Conservation (phyloP, 2,797 vertebrate genomes). For the Austrolebias charrua region DNA sequence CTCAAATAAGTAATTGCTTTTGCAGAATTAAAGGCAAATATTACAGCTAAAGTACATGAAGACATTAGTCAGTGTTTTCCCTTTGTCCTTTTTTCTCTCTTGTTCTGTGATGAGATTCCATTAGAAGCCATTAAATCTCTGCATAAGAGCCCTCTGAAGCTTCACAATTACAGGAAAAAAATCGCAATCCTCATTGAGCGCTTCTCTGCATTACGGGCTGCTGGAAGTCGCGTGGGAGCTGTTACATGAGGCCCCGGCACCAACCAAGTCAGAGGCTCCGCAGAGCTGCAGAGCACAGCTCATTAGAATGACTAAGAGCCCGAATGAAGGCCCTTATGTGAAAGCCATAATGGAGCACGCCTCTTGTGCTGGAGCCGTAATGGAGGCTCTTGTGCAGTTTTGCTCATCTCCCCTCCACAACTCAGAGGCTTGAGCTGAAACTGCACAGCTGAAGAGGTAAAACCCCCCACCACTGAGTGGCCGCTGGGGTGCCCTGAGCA, state of each 20-base stretch:
- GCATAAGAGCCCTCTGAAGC: slow-evolving; percentile 76
- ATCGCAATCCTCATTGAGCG: slow-evolving; percentile 63
- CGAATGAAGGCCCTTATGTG: slow-evolving; percentile 68
- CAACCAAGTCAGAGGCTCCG: slow-evolving; percentile 65
- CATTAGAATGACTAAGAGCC: slow-evolving; percentile 78
- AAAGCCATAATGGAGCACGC: slow-evolving; percentile 71
- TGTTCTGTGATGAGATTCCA: slow-evolving; percentile 76
- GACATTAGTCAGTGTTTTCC: slow-evolving; percentile 53
- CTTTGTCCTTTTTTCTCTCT: slow-evolving; percentile 45
- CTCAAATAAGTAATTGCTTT: slow-evolving; percentile 43
- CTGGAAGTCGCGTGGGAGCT: slow-evolving; percentile 73
- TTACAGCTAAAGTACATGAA: slow-evolving; percentile 41
- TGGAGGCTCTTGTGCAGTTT: slow-evolving; percentile 72
- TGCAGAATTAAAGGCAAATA: slow-evolving; percentile 37
- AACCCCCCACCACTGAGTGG: slow-evolving; percentile 58
- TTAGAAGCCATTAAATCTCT: slow-evolving; percentile 80
- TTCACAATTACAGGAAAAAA: slow-evolving; percentile 70
- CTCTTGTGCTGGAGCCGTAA: slow-evolving; percentile 73
- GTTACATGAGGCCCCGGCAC: slow-evolving; percentile 54
- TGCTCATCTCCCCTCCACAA: slow-evolving; percentile 42
- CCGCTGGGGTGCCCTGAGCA: slow-evolving; percentile 39
- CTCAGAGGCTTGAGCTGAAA: slow-evolving; percentile 65
- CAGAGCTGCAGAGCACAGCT: slow-evolving; percentile 57
- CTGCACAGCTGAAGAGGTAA: slow-evolving; percentile 64
- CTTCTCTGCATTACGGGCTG: slow-evolving; percentile 65